Base-by-base conservation (phyloP, 2,113 vertebrate species). In the Galemys pyrenaicus region DNA sequence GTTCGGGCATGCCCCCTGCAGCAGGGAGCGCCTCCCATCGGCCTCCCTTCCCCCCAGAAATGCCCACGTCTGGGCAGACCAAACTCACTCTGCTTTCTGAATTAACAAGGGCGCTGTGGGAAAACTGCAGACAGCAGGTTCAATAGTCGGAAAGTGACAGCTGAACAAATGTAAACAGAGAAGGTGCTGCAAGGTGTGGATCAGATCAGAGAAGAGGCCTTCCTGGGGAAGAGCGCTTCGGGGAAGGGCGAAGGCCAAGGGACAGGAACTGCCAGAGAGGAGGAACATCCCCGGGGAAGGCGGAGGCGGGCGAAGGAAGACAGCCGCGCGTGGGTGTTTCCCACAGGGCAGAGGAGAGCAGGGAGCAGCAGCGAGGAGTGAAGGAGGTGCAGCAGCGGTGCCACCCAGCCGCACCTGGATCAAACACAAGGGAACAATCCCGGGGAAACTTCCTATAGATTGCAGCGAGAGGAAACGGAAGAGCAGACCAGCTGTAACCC, bases 71-170 rank as follows among this genome's bases (percentile, higher is more conserved):
- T 44, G 41, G 46, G 46, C 0, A 60, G n/a, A 35, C 26, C 44
- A 51, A 68, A 78, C 28, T 56, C 46, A 84, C 12, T n/a, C n/a
- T 51, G 37, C 28, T 73, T 75, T 84, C 58, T 62, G 84, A 73
- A 37, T n/a, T 46, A 73, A 37, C 46, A 64, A 19, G 68, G 37
- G 24, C 30, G 82, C 22, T 12, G 9, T 15, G 79, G 32, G n/a
- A 6, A 37, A 77, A 73, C 58, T 9, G 67, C 5, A 56, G 74
- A 81, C 0, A 9, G 30, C 26, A 81, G 41, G 41, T 41, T 39
- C 49, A 87, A 62, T 4, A 78, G 51, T 28, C 73, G 41, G 87
- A 94, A 95, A 91, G 85, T 49, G 28, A 41, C n/a, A 79, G 84
- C n/a, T 75, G 39, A 49, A 71, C 19, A 75, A 87, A 75, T 39